phyloP scores from a whole-genome alignment of 2,888 invertebrate species.

The Drosophila melanosoma region DNA sequence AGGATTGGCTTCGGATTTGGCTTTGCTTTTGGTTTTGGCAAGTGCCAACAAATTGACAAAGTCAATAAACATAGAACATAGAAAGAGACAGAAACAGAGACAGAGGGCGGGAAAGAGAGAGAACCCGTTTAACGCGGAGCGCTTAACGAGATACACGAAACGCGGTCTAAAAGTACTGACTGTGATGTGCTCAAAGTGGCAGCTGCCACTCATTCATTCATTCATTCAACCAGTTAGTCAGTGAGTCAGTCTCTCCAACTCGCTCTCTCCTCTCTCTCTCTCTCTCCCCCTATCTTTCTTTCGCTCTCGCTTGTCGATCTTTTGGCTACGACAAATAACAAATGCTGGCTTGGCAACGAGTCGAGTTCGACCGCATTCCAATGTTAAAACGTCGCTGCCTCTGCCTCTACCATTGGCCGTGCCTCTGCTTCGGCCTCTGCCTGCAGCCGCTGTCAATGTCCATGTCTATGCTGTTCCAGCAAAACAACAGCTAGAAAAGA shows the following conservation, averaged over 20 bases:
- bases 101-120: neutral
- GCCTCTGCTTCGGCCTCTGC: slow-evolving; percentile 42
- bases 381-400: slow-evolving; percentile 70
- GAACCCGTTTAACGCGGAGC: slow-evolving; percentile 40
- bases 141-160: slow-evolving; percentile 33
- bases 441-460: slow-evolving; percentile 19
- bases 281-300: slow-evolving; percentile 6
- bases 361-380: slow-evolving; percentile 83
- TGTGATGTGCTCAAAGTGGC: slow-evolving; percentile 33
- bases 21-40: slow-evolving; percentile 53
- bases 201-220: slow-evolving; percentile 51
- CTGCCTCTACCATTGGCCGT: slow-evolving; percentile 20
- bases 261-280: slow-evolving; percentile 6
- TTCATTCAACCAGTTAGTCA: slow-evolving; percentile 37
- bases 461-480: slow-evolving; percentile 47
- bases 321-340: slow-evolving; percentile 30
- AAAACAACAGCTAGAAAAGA: slow-evolving; percentile 36
- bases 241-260: slow-evolving; percentile 37
- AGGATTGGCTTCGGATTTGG: slow-evolving; percentile 42
- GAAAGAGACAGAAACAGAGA: neutral
- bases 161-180: slow-evolving; percentile 18
- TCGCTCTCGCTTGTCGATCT: slow-evolving; percentile 8
- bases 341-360: slow-evolving; percentile 69
- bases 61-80: slow-evolving; percentile 44
- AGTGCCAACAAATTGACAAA: slow-evolving; percentile 66